Evolutionary conservation across 2,888 invertebrate species (phyloP), one percentile per base, ranked within the genome.

Genomic region (Plagiodera versicolora): DNA sequence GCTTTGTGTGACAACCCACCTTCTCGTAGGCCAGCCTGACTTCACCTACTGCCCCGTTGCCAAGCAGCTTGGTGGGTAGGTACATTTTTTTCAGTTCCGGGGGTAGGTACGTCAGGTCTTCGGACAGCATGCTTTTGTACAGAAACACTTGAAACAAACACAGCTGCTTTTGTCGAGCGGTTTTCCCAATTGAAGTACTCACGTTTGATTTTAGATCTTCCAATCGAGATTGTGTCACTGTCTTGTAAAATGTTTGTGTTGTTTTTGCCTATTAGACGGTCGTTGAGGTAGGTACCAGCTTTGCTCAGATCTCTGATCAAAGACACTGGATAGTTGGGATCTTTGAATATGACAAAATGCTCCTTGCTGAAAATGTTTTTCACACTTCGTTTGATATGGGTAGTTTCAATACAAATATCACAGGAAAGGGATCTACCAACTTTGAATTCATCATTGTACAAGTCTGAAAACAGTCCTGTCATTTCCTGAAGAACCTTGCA

Each of bases 1-100:
- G 18, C 6, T 44, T 24, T 16, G 50, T 56, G 24, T 62, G 17
- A 46, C 6, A 24, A 5, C 6, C 76, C 80, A 87, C 87, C 82
- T 86, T 86, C 76, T 91, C 81, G 79, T 86, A 89, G 10, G 89
- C 88, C 56, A 92, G 81, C 72, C 87, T 84, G 0, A 96, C 95
- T 74, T 92, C 84, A 0, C 95, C 95, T 80, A 90, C 94, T 8
- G 92, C 92, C 32, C 95, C 95, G 59, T 87, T 86, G 11, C 95
- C 95, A 20, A 95, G 77, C 64, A 85, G 84, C 69, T 85, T 86
- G 16, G 91, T 89, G 49, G 92, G 81, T 65, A 88, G 89, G 80
- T 93, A 95, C 70, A 86, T 88, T 28, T 82, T 77, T 30, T 83
- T 83, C 11, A 95, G 83, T 72, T 86, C 85, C 52, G 75, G 74